Evolutionary conservation across 2,113 vertebrate genomes (phyloP), one percentile per base, ranked within the genome.

Genomic region (Arenaria interpres): DNA sequence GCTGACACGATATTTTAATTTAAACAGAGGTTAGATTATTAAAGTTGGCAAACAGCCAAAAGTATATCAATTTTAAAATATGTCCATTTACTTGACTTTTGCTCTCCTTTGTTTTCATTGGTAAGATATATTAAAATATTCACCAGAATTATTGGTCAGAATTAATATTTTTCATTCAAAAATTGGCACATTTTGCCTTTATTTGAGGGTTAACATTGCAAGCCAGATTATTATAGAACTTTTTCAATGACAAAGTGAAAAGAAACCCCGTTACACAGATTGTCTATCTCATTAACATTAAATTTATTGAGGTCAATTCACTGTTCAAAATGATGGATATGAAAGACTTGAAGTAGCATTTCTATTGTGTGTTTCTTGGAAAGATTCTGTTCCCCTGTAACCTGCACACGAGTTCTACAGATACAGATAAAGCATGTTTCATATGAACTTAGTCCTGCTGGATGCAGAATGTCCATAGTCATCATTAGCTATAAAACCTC

Each of bases 11-110:
- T 94, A 94, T 94, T 95, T 85, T 93, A 96, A 94, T 97, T 98
- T 97, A 96, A 96, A 74, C 74, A 85, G 85, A 89, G 77, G 73
- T 51, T 96, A 97, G 73, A 90, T 93, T 96, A 94, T 93, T 93
- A 87, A 92, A 90, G 24, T 74, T 95, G 92, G 89, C 35, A 21
- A 93, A 79, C 21, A 53, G 72, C 84, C 95, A 97, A 85, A 96
- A 93, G 50, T 94, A 88, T 85, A 90, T 86, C 17, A 57, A 78
- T 76, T 51, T 92, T 94, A 23, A 69, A 79, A 89, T 82, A 84
- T 50, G 25, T 94, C 60, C 25, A 78, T 92, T 96, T 95, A 54
- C 71, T 94, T 74, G 53, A 85, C 43, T 95, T 84, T 48, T 90
- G 48, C 60, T 92, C 22, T 76, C 74, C 10, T 91, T 91, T 85